These are phyloP conservation scores for Plutomurus gul DNA, from an alignment of 1,140 invertebrate species.

Conservation along the genomic window DNA sequence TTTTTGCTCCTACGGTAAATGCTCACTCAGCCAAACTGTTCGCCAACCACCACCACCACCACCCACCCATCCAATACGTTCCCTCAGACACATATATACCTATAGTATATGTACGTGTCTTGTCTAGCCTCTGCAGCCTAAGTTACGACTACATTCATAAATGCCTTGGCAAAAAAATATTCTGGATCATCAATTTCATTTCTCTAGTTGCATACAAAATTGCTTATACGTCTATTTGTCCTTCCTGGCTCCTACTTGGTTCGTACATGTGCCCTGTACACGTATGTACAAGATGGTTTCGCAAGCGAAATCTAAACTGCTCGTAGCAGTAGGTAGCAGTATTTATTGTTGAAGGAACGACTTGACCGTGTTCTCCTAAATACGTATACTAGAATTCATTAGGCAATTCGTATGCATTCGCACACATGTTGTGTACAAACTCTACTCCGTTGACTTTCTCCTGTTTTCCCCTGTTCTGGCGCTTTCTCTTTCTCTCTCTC, in stretches of 20 bases:
- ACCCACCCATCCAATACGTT: no score
- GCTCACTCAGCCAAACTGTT: background rate
- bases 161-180: background rate
- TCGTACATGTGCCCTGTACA: no score
- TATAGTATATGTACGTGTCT: no score
- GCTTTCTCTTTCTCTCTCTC: background rate
- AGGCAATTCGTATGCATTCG: constrained; percentile 28
- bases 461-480: background rate
- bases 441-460: constrained; percentile 11
- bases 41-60: no score
- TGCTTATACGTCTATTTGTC: background rate
- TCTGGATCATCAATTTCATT: background rate
- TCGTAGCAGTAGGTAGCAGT: no score
- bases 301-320: no score
- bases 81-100: no score
- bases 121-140: background rate
- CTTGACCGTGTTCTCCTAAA: background rate
- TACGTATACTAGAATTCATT: constrained; percentile 8
- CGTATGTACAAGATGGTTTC: no score
- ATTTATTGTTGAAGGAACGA: background rate
- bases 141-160: background rate
- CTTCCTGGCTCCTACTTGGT: background rate
- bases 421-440: constrained; percentile 33
- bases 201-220: background rate
- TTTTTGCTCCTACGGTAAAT: background rate